These are phyloP conservation scores for Agrotis ipsilon DNA, from an alignment of 2,888 invertebrate species.

Conservation along the genomic window DNA sequence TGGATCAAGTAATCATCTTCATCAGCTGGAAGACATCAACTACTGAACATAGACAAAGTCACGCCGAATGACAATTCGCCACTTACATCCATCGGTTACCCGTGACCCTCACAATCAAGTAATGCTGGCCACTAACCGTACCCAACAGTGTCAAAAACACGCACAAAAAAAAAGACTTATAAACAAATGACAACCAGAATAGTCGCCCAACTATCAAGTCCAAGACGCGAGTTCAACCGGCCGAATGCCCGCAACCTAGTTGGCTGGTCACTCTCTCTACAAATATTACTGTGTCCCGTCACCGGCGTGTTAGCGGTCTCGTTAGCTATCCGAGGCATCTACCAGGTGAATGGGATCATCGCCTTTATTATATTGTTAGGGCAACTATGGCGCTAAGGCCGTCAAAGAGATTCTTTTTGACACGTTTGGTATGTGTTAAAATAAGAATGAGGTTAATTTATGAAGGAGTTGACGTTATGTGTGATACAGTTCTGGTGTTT, in stretches of 20 bases:
- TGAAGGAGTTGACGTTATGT: background rate
- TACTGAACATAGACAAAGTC: no score
- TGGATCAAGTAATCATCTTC: no score
- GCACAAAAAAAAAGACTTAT: background rate
- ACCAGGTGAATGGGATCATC: conserved; percentile 58
- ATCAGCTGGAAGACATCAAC: no score
- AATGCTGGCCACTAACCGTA: no score
- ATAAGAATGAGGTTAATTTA: background rate
- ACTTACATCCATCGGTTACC: no score
- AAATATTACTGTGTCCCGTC: conserved; percentile 64
- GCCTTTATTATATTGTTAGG: conserved; percentile 48
- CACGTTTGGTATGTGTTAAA: background rate
- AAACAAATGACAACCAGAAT: conserved; percentile 47
- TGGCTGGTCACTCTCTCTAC: conserved; percentile 73
- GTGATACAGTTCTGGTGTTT: background rate
- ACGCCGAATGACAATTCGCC: no score
- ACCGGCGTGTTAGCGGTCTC: conserved; percentile 59
- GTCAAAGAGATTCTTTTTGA: conserved; percentile 22
- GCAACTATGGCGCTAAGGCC: conserved; percentile 16
- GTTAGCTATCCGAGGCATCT: conserved; percentile 62
- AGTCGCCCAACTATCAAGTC: conserved; percentile 71
- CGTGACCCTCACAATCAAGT: no score
- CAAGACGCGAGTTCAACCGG: conserved; percentile 69
- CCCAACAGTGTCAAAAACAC: background rate
- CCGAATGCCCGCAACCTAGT: conserved; percentile 83